Percentiles rank a stretch among this genome's conserved stretches.
Evolutionary conservation across 1,140 invertebrate species (phyloP).

Genomic region (Lasioglossum baleicum): DNA sequence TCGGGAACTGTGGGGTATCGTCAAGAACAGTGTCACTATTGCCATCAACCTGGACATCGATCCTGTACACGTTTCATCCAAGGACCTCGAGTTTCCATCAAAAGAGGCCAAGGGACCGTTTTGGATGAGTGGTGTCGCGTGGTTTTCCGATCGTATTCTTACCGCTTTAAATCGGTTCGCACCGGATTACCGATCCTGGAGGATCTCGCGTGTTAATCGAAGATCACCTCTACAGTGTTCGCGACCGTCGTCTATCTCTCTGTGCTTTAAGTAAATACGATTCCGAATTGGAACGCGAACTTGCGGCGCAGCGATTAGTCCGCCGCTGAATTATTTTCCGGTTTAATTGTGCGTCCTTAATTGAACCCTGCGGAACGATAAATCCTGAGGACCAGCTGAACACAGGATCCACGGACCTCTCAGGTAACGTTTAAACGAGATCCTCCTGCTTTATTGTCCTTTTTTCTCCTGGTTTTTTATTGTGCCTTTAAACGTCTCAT

Average conservation of each 20-base stretch:
- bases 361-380: slow-evolving; percentile 23
- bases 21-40: too few relatives aligned
- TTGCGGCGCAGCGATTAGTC: slow-evolving; percentile 7
- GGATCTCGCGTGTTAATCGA: slow-evolving; percentile 19
- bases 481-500: too few relatives aligned
- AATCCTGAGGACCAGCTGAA: slow-evolving; percentile 4
- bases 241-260: background rate
- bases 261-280: slow-evolving; percentile 17
- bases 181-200: background rate
- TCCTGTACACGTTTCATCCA: background rate
- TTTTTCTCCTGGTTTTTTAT: too few relatives aligned
- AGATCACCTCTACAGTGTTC: slow-evolving; percentile 6
- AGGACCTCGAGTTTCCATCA: background rate
- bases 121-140: background rate
- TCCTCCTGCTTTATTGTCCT: too few relatives aligned
- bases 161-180: background rate
- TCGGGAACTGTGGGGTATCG: too few relatives aligned
- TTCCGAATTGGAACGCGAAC: background rate
- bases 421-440: slow-evolving; percentile 11
- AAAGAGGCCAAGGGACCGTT: too few relatives aligned
- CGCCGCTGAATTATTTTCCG: slow-evolving; percentile 21
- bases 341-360: slow-evolving; percentile 38
- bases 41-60: background rate
- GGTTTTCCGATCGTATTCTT: background rate
- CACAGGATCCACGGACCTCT: background rate